Percentiles rank a stretch among this genome's conserved stretches.
Evolutionary conservation across 1,140 invertebrate species (phyloP).

Genomic region (Branchinecta lindahli): DNA sequence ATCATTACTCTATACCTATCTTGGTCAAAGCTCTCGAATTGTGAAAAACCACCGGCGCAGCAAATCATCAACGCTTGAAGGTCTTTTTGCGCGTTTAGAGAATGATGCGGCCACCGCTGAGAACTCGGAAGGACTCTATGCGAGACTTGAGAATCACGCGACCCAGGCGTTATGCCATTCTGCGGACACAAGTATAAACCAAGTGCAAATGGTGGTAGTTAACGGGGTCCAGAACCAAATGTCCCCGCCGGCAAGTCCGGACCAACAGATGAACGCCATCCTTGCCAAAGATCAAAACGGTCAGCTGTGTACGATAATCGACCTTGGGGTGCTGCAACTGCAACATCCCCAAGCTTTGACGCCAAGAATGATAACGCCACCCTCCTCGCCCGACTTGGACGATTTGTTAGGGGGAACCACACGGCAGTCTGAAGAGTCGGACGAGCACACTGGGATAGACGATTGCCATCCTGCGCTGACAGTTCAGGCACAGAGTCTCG

Average conservation of each 20-base stretch:
- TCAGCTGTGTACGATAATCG: not conserved
- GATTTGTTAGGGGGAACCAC: conserved; percentile 26
- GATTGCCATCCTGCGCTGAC: conserved; percentile 7
- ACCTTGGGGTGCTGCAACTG: not conserved
- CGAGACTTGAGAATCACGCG: not conserved
- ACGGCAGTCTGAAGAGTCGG: conserved; percentile 4
- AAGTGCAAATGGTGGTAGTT: not conserved
- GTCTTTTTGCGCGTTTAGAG: not conserved
- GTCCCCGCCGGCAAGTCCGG: conserved; percentile 38
- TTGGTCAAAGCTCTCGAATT: not conserved
- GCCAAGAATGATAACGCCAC: conserved; percentile 36
- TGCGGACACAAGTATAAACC: not conserved
- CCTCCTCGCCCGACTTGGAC: conserved; percentile 38
- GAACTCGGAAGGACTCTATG: not conserved
- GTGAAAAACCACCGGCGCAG: not conserved
- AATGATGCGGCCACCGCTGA: not conserved
- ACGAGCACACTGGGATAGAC: not conserved
- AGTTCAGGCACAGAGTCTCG: not conserved
- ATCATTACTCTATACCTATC: not conserved
- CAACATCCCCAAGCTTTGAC: not conserved
- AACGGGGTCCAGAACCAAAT: conserved; percentile 31
- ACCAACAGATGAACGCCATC: conserved; percentile 25
- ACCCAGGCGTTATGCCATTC: not conserved
- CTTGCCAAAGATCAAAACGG: not conserved
- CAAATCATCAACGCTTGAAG: not conserved